Conservation (phyloP, 2,113 vertebrate species). For the Trichechus manatus region DNA sequence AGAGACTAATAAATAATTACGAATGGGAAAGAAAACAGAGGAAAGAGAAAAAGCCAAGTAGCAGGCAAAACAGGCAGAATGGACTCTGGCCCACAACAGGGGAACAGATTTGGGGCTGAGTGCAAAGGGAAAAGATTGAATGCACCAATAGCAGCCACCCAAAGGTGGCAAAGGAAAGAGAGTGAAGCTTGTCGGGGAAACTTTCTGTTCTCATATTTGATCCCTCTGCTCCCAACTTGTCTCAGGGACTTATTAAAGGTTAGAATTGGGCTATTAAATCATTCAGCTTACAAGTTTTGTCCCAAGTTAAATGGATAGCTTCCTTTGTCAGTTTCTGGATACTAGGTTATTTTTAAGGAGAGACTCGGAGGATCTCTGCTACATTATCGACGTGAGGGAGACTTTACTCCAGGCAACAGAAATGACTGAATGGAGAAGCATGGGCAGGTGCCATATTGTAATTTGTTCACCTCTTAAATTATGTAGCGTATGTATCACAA, state of each 20-base stretch:
- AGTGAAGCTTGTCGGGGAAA: constrained; percentile 29
- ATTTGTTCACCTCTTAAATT: constrained; percentile 85
- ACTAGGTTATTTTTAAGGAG: constrained; percentile 58
- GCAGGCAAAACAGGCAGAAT: constrained; percentile 53
- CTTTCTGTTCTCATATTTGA: constrained; percentile 72
- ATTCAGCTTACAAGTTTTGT: constrained; percentile 75
- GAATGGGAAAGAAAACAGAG: constrained; percentile 82
- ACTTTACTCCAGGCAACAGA: constrained; percentile 60
- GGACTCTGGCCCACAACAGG: constrained; percentile 59
- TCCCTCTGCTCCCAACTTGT: constrained; percentile 72
- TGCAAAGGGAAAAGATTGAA: constrained; percentile 11
- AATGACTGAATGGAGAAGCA: constrained; percentile 67
- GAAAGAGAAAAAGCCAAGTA: constrained; percentile 67
- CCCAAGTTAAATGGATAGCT: constrained; percentile 58
- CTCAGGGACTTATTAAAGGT: constrained; percentile 70
- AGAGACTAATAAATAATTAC: constrained; percentile 83
- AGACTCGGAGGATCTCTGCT: constrained; percentile 65
- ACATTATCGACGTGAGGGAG: constrained; percentile 61
- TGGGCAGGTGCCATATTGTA: constrained; percentile 77
- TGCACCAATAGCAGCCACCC: constrained; percentile 46
- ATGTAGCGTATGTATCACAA: constrained; percentile 84
- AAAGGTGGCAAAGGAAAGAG: constrained; percentile 51
- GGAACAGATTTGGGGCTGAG: constrained; percentile 56
- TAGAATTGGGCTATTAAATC: constrained; percentile 79
- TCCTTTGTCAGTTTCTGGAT: constrained; percentile 23